Evolutionary conservation across 2,888 invertebrate genomes (phyloP).

Genomic region (Sesia bembeciformis): DNA sequence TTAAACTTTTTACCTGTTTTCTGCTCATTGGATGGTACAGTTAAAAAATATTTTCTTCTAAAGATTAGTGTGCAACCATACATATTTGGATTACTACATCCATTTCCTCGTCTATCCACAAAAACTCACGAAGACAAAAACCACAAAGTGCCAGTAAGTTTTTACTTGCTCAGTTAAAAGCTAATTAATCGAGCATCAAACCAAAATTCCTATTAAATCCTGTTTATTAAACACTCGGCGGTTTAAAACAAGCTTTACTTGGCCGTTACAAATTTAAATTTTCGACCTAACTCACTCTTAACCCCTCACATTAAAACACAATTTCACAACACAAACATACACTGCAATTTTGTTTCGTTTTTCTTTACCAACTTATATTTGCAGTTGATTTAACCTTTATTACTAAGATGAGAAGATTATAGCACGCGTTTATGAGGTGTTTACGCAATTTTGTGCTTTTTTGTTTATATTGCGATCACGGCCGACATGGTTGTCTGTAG

Average conservation of each 20-base stretch:
- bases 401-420: background rate
- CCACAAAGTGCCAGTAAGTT: too few relatives aligned
- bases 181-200: background rate
- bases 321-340: background rate
- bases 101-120: too few relatives aligned
- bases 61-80: too few relatives aligned
- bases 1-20: too few relatives aligned
- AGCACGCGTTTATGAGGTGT: background rate
- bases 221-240: background rate
- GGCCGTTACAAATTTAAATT: background rate
- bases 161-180: background rate
- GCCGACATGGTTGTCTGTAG: slow-evolving; percentile 27
- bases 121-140: too few relatives aligned
- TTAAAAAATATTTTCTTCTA: too few relatives aligned
- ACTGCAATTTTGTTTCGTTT: background rate
- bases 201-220: background rate
- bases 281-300: background rate
- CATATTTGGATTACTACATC: too few relatives aligned
- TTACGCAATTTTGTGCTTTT: slow-evolving; percentile 21
- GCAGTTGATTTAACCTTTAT: background rate
- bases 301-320: background rate
- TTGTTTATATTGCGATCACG: slow-evolving; percentile 39
- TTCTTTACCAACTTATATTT: background rate
- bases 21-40: too few relatives aligned
- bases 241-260: background rate